Conservation (phyloP, 1,140 invertebrate species). For the Parasteatoda tepidariorum region DNA sequence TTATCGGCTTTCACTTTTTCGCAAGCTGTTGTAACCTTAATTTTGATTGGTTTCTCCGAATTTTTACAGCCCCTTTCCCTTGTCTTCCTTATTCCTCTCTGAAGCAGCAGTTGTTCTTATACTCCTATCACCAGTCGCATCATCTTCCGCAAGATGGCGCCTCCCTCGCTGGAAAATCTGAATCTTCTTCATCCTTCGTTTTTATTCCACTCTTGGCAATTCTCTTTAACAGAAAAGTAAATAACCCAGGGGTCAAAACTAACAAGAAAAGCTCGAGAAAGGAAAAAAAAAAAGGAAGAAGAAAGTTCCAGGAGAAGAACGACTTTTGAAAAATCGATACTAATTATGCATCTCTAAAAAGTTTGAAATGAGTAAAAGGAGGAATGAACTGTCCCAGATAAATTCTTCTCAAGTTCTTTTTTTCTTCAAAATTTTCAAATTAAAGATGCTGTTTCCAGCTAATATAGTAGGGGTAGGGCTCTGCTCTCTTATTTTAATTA, state of each 20-base stretch:
- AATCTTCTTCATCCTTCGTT: neutral
- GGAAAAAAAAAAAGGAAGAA: neutral
- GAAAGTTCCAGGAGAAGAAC: constrained; percentile 7
- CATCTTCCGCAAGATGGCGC: neutral
- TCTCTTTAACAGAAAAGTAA: constrained; percentile 40
- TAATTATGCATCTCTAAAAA: constrained; percentile 42
- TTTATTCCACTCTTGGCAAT: neutral
- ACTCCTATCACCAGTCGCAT: neutral
- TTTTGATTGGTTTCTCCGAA: constrained; percentile 34
- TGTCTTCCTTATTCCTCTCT: neutral
- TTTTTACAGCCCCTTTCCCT: neutral
- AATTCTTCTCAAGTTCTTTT: no score
- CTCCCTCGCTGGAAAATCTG: neutral
- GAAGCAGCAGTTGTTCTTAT: neutral
- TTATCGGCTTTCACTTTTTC: constrained; percentile 47
- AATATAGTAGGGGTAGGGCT: no score
- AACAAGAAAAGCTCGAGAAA: constrained; percentile 1
- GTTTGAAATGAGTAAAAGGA: no score
- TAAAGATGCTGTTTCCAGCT: no score
- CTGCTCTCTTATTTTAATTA: no score
- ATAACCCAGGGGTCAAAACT: constrained; percentile 32
- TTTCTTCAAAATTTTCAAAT: no score
- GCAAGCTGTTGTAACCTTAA: constrained; percentile 49
- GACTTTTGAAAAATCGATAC: constrained; percentile 48
- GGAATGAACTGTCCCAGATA: no score